Conservation (phyloP, 2,113 vertebrate genomes). For the Nibea albiflora region DNA sequence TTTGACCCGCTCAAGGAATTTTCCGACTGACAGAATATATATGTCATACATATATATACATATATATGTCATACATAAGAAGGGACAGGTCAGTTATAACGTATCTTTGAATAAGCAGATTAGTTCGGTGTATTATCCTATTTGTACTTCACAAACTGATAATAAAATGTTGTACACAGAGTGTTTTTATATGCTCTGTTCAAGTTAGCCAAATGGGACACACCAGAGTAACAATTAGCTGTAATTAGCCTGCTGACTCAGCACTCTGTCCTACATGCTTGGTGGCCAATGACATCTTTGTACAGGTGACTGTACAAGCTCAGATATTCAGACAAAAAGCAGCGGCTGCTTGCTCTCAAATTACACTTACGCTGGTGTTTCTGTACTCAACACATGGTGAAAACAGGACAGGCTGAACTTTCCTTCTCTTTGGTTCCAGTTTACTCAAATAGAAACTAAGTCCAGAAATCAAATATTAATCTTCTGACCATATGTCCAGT, state of each 20-base stretch:
- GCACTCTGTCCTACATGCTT: not conserved
- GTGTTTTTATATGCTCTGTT: slow-evolving; percentile 2
- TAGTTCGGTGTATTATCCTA: not conserved
- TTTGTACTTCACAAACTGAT: not conserved
- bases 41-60: too few relatives aligned
- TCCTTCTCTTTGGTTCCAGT: not conserved
- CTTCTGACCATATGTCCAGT: not conserved
- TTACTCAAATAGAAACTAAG: slow-evolving; percentile 1
- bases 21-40: not conserved
- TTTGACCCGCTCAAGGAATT: not conserved
- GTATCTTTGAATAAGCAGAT: not conserved
- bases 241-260: not conserved
- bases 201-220: not conserved
- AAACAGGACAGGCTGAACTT: slow-evolving; percentile 12
- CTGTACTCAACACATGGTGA: not conserved
- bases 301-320: slow-evolving; percentile 16
- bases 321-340: slow-evolving; percentile 11
- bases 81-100: not conserved
- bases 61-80: not conserved
- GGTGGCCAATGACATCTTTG: slow-evolving; percentile 21
- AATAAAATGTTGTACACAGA: slow-evolving; percentile 11
- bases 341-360: not conserved
- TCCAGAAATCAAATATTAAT: not conserved
- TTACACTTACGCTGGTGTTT: slow-evolving; percentile 10
- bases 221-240: not conserved